These are phyloP conservation scores for Scaptomyza reducta DNA, from an alignment of 2,888 invertebrate species.

Conservation along the genomic window DNA sequence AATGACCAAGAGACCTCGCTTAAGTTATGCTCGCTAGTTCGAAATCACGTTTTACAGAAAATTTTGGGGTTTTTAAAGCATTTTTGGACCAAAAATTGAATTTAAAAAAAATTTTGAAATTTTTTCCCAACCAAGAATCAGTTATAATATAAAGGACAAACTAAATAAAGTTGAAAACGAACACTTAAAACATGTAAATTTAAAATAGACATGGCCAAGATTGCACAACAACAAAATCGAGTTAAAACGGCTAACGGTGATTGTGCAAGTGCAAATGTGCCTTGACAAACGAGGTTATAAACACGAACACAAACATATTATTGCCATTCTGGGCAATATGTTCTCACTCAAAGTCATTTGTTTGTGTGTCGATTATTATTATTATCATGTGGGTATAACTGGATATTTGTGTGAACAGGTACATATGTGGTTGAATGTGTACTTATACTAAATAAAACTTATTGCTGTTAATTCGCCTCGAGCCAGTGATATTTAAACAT, in stretches of 20 bases:
- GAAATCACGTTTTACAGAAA: conserved; percentile 3
- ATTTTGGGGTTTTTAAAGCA: conserved; percentile 5
- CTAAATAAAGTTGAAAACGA: neutral
- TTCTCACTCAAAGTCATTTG: conserved; percentile 23
- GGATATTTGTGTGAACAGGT: conserved; percentile 26
- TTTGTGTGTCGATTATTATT: conserved; percentile 22
- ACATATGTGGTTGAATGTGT: conserved; percentile 7
- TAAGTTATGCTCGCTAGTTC: conserved; percentile 3
- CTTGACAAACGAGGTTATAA: conserved; percentile 26
- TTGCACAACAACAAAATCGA: conserved; percentile 32
- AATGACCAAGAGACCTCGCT: conserved; percentile 33
- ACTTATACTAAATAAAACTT: neutral
- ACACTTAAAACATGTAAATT: neutral
- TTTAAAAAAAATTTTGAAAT: neutral
- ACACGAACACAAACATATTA: neutral
- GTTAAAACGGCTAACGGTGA: conserved; percentile 14
- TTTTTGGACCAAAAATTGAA: neutral
- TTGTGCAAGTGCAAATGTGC: conserved; percentile 44
- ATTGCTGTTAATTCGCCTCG: conserved; percentile 54
- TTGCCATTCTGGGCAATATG: conserved; percentile 11
- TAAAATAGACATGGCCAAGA: neutral
- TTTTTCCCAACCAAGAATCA: neutral
- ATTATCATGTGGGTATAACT: conserved; percentile 3
- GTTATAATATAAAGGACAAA: neutral
- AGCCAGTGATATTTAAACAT: conserved; percentile 72